phyloP scores from a whole-genome alignment of 2,888 invertebrate genomes.

The Falcaria lacertinaria region DNA sequence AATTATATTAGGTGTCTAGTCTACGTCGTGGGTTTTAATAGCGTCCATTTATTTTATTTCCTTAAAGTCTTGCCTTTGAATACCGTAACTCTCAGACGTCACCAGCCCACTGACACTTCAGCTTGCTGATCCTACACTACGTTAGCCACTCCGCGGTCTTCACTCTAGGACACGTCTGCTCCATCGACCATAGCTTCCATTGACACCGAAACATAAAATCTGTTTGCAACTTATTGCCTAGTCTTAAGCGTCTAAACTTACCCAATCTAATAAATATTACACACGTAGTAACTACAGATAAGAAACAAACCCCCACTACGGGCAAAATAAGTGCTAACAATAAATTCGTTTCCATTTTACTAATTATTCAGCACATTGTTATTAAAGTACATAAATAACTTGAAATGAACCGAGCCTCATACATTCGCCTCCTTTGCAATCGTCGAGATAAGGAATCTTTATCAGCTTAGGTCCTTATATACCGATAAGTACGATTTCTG shows the following conservation, averaged over 20 bases:
- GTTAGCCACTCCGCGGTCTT: too few relatives aligned
- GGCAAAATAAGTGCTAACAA: constrained; percentile 4
- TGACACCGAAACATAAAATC: too few relatives aligned
- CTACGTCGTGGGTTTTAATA: background rate
- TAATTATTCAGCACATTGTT: background rate
- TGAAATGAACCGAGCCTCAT: background rate
- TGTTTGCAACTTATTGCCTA: too few relatives aligned
- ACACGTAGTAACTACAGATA: constrained; percentile 1
- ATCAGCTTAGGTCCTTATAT: background rate
- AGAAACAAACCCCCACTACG: constrained; percentile 11
- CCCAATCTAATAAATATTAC: constrained; percentile 4
- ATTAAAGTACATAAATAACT: background rate
- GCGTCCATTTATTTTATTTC: too few relatives aligned
- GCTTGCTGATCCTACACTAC: too few relatives aligned
- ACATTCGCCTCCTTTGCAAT: background rate
- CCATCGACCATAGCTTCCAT: too few relatives aligned
- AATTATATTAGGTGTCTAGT: background rate
- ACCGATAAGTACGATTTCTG: background rate
- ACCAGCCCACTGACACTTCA: too few relatives aligned
- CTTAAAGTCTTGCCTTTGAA: too few relatives aligned
- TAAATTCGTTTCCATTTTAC: background rate
- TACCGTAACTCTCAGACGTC: too few relatives aligned
- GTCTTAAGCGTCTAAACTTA: too few relatives aligned
- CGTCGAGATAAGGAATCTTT: background rate
- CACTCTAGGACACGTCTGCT: too few relatives aligned